Percentiles rank a stretch among this genome's conserved stretches.
Evolutionary conservation across 2,888 invertebrate species (phyloP).

Genomic region (Disparrhopalites patrizii): DNA sequence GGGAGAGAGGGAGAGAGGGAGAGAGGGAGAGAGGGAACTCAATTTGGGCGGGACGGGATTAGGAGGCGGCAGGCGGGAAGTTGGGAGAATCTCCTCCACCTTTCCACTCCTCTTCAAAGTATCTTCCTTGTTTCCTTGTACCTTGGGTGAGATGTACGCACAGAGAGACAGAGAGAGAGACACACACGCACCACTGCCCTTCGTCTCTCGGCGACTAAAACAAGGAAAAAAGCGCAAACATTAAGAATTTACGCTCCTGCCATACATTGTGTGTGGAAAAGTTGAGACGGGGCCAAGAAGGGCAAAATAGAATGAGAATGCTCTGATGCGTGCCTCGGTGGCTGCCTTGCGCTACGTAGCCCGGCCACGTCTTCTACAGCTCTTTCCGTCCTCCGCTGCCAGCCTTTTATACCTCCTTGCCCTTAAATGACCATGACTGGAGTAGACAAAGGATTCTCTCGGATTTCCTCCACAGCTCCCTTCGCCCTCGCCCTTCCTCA

Average conservation of each 20-base stretch:
- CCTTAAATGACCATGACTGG: not conserved
- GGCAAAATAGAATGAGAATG: not conserved
- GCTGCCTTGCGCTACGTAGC: not conserved
- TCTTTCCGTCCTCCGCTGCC: too few relatives aligned
- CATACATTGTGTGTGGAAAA: not conserved
- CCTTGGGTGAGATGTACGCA: too few relatives aligned
- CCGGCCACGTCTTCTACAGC: not conserved
- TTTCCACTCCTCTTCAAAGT: not conserved
- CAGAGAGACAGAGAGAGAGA: too few relatives aligned
- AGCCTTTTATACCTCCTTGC: too few relatives aligned
- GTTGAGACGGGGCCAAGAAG: conserved; percentile 11
- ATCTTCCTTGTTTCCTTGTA: too few relatives aligned
- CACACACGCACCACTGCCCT: conserved; percentile 18
- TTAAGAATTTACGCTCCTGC: conserved; percentile 2
- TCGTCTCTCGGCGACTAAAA: too few relatives aligned
- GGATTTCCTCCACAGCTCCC: not conserved
- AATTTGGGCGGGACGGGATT: too few relatives aligned
- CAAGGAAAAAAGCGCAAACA: conserved; percentile 2
- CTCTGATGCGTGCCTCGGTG: not conserved
- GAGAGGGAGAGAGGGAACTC: not conserved
- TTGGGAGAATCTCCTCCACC: conserved; percentile 2
- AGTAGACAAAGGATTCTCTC: not conserved
- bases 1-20: not conserved
- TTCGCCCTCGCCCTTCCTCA: too few relatives aligned
- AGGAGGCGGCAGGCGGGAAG: not conserved